Conservation (phyloP, 2,797 vertebrate genomes). For the Prunella strophiata region DNA sequence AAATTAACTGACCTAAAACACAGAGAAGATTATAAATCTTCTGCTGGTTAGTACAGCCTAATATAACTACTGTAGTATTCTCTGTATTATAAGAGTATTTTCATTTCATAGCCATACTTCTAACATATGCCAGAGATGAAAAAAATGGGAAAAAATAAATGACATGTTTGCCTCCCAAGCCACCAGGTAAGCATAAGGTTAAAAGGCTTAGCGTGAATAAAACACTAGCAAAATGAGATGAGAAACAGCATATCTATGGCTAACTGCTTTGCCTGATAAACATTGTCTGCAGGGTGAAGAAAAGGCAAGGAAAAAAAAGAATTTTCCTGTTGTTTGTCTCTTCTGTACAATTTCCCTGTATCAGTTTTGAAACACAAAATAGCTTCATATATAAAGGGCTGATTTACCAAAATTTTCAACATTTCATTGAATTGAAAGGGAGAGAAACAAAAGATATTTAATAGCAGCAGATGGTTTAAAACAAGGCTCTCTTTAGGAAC, state of each 20-base stretch:
- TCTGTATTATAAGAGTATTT: neutral
- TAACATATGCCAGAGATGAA: neutral
- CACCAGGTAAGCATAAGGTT: neutral
- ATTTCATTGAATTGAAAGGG: neutral
- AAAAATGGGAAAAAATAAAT: neutral
- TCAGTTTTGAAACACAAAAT: neutral
- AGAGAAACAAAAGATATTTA: neutral
- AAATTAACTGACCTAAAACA: constrained; percentile 34
- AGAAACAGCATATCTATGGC: neutral
- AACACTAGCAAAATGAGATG: neutral
- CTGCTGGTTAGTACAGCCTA: constrained; percentile 5
- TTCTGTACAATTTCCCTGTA: neutral
- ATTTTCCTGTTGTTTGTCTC: neutral
- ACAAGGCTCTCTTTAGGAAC: neutral
- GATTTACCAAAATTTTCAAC: neutral
- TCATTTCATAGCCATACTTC: neutral
- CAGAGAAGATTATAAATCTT: constrained; percentile 22
- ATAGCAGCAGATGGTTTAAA: neutral
- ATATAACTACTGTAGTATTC: neutral
- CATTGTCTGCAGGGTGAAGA: neutral
- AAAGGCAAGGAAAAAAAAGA: neutral
- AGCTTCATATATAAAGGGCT: neutral
- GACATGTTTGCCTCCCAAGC: neutral
- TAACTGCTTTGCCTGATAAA: neutral
- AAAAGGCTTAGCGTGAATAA: neutral